Evolutionary conservation across 2,888 invertebrate species (phyloP).

Genomic region (Callosobruchus maculatus): DNA sequence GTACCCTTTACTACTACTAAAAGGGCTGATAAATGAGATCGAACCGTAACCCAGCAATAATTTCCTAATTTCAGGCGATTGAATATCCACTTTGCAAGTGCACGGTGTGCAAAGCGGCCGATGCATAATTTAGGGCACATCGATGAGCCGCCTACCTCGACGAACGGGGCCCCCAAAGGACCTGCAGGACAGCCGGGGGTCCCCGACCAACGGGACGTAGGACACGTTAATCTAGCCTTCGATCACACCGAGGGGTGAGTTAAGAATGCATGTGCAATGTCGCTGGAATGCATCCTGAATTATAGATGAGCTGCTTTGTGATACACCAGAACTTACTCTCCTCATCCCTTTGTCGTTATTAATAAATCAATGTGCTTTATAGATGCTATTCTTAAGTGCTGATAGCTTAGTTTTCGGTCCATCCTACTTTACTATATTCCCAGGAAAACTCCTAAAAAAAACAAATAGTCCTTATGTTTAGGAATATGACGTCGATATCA

Average conservation of each 20-base stretch:
- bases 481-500: too few relatives aligned
- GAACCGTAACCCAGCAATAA: background rate
- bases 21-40: too few relatives aligned
- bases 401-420: too few relatives aligned
- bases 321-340: too few relatives aligned
- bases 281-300: background rate
- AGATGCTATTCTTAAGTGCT: too few relatives aligned
- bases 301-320: too few relatives aligned
- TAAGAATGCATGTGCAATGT: background rate
- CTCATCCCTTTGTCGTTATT: too few relatives aligned
- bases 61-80: background rate
- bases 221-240: conserved; percentile 43
- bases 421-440: too few relatives aligned
- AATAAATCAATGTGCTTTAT: too few relatives aligned
- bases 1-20: too few relatives aligned
- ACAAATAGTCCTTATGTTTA: too few relatives aligned
- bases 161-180: background rate
- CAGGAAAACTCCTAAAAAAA: too few relatives aligned
- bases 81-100: background rate
- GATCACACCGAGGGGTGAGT: conserved; percentile 43
- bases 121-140: background rate
- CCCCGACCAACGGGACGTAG: conserved; percentile 26
- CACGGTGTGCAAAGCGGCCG: background rate
- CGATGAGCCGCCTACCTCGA: background rate
- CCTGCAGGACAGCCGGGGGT: background rate